Conservation (phyloP, 2,797 vertebrate genomes). For the Chromis chromis region DNA sequence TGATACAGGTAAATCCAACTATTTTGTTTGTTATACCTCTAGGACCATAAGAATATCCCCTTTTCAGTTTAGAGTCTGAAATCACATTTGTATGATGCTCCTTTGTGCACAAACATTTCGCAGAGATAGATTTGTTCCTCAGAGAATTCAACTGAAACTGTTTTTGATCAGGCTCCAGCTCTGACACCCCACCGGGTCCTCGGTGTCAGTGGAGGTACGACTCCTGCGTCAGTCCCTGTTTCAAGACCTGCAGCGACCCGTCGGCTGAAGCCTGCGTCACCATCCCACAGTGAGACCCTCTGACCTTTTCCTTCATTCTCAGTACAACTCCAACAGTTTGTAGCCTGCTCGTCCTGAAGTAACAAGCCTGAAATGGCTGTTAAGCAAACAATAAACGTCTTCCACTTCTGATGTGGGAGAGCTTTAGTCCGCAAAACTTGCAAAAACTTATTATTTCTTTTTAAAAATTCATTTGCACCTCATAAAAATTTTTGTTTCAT, state of each 20-base stretch:
- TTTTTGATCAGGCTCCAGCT: constrained; percentile 82
- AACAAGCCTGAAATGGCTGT: no score
- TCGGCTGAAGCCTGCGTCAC: constrained; percentile 83
- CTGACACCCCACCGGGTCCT: constrained; percentile 76
- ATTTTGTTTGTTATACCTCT: no score
- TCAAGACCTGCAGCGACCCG: constrained; percentile 94
- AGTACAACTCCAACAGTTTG: neutral
- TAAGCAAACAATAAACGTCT: no score
- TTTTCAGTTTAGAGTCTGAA: no score
- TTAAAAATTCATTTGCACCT: no score
- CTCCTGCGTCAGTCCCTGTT: constrained; percentile 91
- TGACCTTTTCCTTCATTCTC: constrained; percentile 1
- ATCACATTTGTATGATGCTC: neutral
- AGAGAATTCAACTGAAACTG: neutral
- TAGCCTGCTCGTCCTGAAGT: no score
- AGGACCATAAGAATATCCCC: no score
- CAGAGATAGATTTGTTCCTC: neutral
- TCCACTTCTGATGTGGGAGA: no score
- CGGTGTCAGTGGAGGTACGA: constrained; percentile 94
- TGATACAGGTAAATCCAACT: no score
- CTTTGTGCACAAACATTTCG: neutral
- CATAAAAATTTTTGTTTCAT: no score
- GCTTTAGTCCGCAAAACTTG: no score
- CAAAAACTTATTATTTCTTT: no score
- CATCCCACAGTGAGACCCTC: constrained; percentile 89